Conservation (phyloP, 2,797 vertebrate species). For the Sebastolobus altivelis region DNA sequence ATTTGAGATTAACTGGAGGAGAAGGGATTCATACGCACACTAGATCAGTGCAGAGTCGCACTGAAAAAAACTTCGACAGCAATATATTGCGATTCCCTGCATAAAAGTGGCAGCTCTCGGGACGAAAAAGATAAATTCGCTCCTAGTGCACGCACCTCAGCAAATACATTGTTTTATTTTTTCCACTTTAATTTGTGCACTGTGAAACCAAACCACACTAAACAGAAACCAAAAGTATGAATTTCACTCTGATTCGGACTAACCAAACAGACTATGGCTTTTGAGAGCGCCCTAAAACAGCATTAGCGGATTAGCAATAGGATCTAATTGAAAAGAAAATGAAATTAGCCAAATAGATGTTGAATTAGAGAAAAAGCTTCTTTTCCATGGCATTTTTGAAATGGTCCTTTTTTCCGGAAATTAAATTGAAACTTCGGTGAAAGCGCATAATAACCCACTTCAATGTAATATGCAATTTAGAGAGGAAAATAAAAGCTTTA, state of each 20-base stretch:
- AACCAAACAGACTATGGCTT: neutral
- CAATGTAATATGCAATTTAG: neutral
- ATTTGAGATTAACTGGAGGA: no score
- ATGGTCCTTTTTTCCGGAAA: neutral
- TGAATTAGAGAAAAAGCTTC: neutral
- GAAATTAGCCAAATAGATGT: constrained; percentile 1
- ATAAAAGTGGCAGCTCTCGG: neutral
- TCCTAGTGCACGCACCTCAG: neutral
- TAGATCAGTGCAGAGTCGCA: no score
- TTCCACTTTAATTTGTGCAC: neutral
- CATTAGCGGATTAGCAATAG: neutral
- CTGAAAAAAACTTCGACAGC: no score
- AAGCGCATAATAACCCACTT: constrained; percentile 3
- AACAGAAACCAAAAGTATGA: neutral
- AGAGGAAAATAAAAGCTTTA: neutral
- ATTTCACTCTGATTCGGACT: neutral
- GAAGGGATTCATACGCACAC: no score
- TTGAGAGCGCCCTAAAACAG: neutral
- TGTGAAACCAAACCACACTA: neutral
- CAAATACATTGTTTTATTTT: neutral
- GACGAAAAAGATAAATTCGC: no score
- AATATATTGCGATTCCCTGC: no score
- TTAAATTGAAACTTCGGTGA: neutral
- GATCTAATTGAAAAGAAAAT: constrained; percentile 1
- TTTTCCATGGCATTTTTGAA: neutral